phyloP scores from a whole-genome alignment of 2,888 invertebrate genomes.

The Busseola fusca region DNA sequence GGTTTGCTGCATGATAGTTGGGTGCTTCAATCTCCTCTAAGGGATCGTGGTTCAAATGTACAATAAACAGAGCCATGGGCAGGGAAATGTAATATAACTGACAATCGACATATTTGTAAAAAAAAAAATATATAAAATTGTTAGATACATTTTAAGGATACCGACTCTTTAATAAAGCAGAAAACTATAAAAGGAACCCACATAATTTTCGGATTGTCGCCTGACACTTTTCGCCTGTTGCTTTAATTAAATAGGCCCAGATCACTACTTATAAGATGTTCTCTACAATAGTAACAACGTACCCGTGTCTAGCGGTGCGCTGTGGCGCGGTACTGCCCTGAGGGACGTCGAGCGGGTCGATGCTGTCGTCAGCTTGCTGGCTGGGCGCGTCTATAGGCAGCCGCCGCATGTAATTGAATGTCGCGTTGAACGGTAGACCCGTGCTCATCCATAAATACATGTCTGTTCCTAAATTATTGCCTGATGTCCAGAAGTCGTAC shows the following conservation, averaged over 20 bases:
- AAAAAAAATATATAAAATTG: background rate
- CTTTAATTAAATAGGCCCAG: background rate
- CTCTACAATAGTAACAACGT: conserved; percentile 59
- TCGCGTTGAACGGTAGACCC: conserved; percentile 95
- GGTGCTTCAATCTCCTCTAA: background rate
- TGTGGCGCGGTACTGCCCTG: conserved; percentile 94
- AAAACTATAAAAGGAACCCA: background rate
- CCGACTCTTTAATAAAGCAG: background rate
- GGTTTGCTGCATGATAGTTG: background rate
- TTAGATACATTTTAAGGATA: background rate
- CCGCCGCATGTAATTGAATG: conserved; percentile 94
- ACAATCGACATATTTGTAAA: background rate
- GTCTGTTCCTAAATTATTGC: conserved; percentile 95
- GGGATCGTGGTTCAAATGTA: background rate
- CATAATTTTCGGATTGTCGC: background rate
- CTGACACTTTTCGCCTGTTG: too few species aligned
- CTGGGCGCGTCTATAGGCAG: conserved; percentile 88
- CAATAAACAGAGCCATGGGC: background rate
- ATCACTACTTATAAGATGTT: background rate
- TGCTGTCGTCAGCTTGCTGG: conserved; percentile 87
- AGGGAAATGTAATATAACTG: background rate
- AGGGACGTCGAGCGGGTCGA: conserved; percentile 90
- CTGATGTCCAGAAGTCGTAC: conserved; percentile 96
- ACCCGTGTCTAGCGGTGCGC: conserved; percentile 93
- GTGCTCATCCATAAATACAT: conserved; percentile 97